These are phyloP conservation scores for Pseudachorutes palmiensis DNA, from an alignment of 1,140 invertebrate species.

Conservation along the genomic window DNA sequence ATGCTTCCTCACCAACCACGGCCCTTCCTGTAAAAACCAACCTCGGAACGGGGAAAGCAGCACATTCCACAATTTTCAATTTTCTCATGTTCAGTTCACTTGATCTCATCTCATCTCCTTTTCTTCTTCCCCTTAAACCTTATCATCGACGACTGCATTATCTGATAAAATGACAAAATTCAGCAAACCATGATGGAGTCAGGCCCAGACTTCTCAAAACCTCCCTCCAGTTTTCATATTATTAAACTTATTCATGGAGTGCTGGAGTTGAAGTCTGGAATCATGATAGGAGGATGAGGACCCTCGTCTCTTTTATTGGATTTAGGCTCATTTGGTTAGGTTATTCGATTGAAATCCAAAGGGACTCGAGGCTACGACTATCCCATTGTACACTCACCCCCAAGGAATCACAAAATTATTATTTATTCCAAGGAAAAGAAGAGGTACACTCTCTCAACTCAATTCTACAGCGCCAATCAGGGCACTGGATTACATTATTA, in stretches of 20 bases:
- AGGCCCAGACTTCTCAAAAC: neutral
- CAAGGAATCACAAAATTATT: slow-evolving; percentile 23
- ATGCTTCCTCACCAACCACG: neutral
- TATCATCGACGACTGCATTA: slow-evolving; percentile 31
- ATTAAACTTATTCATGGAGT: slow-evolving; percentile 9
- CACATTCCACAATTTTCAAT: slow-evolving; percentile 30
- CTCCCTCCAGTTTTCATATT: neutral
- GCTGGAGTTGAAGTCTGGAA: neutral
- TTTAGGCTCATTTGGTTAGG: slow-evolving; percentile 33
- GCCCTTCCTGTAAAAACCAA: neutral
- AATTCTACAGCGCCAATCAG: slow-evolving; percentile 8
- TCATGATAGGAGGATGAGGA: slow-evolving; percentile 4
- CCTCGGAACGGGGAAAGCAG: neutral
- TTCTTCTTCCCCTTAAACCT: slow-evolving; percentile 22
- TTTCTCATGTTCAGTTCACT: slow-evolving; percentile 23
- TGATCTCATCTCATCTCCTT: slow-evolving; percentile 23
- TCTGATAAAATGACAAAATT: slow-evolving; percentile 21
- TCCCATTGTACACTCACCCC: neutral
- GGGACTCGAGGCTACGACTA: neutral
- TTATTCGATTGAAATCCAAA: slow-evolving; percentile 9
- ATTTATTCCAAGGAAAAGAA: slow-evolving; percentile 18
- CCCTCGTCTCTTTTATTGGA: slow-evolving; percentile 26
- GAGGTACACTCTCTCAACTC: slow-evolving; percentile 17
- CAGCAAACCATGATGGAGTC: slow-evolving; percentile 1
- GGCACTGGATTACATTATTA: neutral